Conservation (phyloP, 2,113 vertebrate species). For the Piaya cayana region DNA sequence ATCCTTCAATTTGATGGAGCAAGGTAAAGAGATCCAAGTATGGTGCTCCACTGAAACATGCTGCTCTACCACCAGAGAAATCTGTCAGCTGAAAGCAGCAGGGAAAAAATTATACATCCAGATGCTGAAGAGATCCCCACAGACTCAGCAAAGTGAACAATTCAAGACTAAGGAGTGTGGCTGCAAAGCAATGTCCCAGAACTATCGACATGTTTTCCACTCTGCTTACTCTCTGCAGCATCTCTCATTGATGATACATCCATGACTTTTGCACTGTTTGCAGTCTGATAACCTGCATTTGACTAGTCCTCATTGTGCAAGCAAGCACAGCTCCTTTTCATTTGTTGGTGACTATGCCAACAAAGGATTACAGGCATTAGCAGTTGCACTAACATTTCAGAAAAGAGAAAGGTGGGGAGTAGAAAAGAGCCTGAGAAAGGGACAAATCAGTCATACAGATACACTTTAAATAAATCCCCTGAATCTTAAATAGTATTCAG, state of each 20-base stretch:
- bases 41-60: background rate
- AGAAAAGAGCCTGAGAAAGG: background rate
- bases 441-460: background rate
- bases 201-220: background rate
- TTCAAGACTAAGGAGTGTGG: background rate
- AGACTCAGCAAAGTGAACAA: background rate
- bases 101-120: background rate
- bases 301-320: background rate
- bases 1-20: background rate
- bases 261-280: rapidly evolving
- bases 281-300: rapidly evolving
- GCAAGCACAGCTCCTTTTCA: background rate
- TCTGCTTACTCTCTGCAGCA: background rate
- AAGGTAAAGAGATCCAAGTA: background rate
- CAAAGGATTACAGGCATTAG: background rate
- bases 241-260: background rate
- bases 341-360: background rate
- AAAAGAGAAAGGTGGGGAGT: background rate
- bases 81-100: background rate
- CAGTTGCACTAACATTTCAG: background rate
- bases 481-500: background rate
- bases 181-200: background rate
- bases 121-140: background rate
- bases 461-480: background rate
- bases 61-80: background rate